These are phyloP conservation scores for Carcinoscorpius rotundicauda DNA, from an alignment of 1,140 invertebrate genomes.

Conservation along the genomic window DNA sequence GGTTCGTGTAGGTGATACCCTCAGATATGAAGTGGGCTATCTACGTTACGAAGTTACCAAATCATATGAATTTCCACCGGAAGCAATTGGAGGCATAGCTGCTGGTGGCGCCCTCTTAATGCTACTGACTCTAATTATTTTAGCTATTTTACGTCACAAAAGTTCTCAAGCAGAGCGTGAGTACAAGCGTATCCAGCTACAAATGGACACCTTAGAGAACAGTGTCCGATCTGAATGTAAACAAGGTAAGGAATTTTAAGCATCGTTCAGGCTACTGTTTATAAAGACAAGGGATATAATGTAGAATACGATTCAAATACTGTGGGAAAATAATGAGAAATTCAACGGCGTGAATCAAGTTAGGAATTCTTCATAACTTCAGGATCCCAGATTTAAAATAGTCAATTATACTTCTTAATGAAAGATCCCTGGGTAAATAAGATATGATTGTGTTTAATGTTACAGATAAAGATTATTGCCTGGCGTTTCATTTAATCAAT, in stretches of 20 bases:
- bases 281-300: too few species aligned
- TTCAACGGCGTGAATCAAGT: too few species aligned
- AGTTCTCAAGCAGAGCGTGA: slow-evolving; percentile 89
- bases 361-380: too few species aligned
- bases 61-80: slow-evolving; percentile 58
- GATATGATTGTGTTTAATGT: too few species aligned
- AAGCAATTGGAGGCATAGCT: slow-evolving; percentile 72
- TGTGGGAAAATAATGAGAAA: too few species aligned
- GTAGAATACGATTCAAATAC: too few species aligned
- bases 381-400: too few species aligned
- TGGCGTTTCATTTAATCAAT: too few species aligned
- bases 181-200: slow-evolving; percentile 94
- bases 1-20: slow-evolving; percentile 58
- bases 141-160: slow-evolving; percentile 78
- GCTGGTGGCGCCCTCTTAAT: slow-evolving; percentile 69
- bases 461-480: too few species aligned
- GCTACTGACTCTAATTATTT: slow-evolving; percentile 67
- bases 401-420: too few species aligned
- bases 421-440: too few species aligned
- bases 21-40: slow-evolving; percentile 71
- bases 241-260: slow-evolving; percentile 12
- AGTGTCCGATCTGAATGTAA: slow-evolving; percentile 42
- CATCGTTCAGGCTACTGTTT: too few species aligned
- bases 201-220: slow-evolving; percentile 99
- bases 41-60: slow-evolving; percentile 78